Conservation (phyloP, 2,888 invertebrate genomes). For the Sinelater perroti region DNA sequence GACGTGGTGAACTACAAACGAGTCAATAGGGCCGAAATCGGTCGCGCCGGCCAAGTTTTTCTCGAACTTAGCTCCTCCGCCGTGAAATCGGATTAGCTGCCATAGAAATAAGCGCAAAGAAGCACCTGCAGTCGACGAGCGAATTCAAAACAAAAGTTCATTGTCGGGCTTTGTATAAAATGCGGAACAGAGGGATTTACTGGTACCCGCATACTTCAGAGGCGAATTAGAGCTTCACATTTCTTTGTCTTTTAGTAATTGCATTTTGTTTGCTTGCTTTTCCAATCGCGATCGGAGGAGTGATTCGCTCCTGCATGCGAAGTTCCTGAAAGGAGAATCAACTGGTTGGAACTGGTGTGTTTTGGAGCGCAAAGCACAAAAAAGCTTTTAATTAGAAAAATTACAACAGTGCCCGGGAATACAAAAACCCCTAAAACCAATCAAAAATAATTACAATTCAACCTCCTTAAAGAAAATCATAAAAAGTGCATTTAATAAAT, state of each 20-base stretch:
- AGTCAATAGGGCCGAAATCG: neutral
- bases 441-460: no score
- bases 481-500: no score
- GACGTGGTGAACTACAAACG: neutral
- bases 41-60: neutral
- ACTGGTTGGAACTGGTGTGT: no score
- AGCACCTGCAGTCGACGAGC: neutral
- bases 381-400: no score
- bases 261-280: no score
- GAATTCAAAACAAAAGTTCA: conserved; percentile 3
- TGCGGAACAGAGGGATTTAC: conserved; percentile 1
- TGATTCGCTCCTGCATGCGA: no score
- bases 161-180: conserved; percentile 1
- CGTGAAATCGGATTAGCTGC: neutral
- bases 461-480: no score
- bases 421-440: no score
- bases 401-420: no score
- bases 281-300: no score
- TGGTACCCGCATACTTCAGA: neutral
- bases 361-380: no score
- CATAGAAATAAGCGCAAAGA: neutral
- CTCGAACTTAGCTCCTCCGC: neutral
- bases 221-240: conserved; percentile 7
- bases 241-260: conserved; percentile 10
- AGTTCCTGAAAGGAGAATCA: no score